Evolutionary conservation across 2,888 invertebrate species (phyloP).

Genomic region (Podabrus alpinus): DNA sequence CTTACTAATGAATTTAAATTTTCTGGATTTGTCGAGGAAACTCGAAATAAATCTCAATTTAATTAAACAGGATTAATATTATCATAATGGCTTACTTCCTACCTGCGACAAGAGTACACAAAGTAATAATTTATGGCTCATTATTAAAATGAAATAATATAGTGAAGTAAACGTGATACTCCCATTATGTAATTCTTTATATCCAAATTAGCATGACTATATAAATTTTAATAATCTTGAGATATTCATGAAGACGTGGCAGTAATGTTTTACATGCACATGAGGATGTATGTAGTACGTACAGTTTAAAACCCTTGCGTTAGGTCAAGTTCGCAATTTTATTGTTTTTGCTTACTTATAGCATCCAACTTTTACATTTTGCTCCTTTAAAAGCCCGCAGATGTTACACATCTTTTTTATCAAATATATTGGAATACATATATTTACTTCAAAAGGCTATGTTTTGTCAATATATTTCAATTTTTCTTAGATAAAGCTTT

Average conservation of each 20-base stretch:
- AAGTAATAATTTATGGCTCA: neutral
- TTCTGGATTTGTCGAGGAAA: neutral
- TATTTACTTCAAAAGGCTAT: neutral
- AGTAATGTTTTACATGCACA: neutral
- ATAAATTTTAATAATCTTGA: neutral
- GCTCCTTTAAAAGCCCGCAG: neutral
- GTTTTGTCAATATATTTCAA: neutral
- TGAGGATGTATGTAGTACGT: no score
- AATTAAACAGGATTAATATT: neutral
- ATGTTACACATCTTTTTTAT: neutral
- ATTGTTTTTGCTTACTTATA: neutral
- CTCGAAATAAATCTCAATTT: neutral
- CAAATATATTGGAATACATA: neutral
- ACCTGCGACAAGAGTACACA: neutral
- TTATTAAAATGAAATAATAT: slow-evolving; percentile 1
- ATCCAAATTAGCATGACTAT: slow-evolving; percentile 5
- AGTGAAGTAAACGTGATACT: neutral
- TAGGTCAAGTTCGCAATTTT: neutral
- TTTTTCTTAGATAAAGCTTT: neutral
- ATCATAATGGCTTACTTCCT: neutral
- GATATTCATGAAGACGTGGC: neutral
- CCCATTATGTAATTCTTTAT: neutral
- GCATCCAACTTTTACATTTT: neutral
- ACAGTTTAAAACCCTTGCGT: neutral
- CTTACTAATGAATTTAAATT: neutral